These are phyloP conservation scores for Agrotis segetum DNA, from an alignment of 2,888 invertebrate species.

Conservation along the genomic window DNA sequence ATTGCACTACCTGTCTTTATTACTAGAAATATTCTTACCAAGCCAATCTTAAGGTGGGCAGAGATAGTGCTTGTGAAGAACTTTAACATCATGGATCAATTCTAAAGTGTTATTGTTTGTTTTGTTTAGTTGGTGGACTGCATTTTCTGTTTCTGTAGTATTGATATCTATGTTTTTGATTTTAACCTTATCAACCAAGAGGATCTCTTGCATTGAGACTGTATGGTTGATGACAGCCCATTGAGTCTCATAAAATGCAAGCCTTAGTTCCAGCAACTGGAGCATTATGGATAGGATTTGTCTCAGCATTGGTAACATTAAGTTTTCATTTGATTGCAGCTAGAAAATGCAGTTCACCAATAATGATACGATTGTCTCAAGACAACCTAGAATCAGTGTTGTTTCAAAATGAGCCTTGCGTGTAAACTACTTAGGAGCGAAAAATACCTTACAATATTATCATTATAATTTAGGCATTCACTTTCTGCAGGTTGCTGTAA, in stretches of 20 bases:
- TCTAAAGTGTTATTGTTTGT: conserved; percentile 16
- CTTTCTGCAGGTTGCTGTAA: conserved; percentile 66
- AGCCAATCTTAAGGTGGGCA: conserved; percentile 36
- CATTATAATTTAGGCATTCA: conserved; percentile 68
- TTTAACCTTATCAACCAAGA: neutral
- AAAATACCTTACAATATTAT: conserved; percentile 68
- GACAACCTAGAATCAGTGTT: conserved; percentile 31
- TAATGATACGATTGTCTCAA: conserved; percentile 1
- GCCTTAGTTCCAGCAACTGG: neutral
- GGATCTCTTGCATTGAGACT: neutral
- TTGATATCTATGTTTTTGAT: neutral
- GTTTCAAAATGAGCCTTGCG: conserved; percentile 41
- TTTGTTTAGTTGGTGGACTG: conserved; percentile 22
- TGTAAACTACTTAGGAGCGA: conserved; percentile 52
- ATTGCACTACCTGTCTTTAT: conserved; percentile 32
- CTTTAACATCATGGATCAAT: conserved; percentile 35
- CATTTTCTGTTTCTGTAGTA: conserved; percentile 14
- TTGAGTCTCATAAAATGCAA: neutral
- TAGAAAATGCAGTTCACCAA: conserved; percentile 40
- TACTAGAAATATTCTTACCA: conserved; percentile 49
- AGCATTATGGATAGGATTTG: neutral
- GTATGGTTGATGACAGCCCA: neutral
- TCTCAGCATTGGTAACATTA: neutral
- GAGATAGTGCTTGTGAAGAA: conserved; percentile 50
- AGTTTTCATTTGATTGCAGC: too few relatives aligned